These are phyloP conservation scores for Pampus argenteus DNA, from an alignment of 2,797 vertebrate species.

Conservation along the genomic window DNA sequence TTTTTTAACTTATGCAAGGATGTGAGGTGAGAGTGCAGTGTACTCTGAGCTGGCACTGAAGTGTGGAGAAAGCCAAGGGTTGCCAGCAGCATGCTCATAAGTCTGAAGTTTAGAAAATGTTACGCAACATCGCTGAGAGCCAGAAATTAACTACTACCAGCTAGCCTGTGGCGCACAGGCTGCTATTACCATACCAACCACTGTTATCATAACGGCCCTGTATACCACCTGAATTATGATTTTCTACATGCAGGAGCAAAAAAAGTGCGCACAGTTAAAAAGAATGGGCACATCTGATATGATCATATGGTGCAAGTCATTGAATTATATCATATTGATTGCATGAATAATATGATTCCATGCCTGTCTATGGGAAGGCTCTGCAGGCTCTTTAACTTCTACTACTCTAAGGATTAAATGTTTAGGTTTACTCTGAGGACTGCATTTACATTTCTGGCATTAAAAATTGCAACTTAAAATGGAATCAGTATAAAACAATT, in stretches of 20 bases:
- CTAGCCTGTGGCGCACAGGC: conserved; percentile 21
- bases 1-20: not conserved
- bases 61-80: conserved; percentile 6
- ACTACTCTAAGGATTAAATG: not conserved
- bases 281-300: not conserved
- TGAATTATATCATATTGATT: not conserved
- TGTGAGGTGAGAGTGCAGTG: conserved; percentile 3
- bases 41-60: conserved; percentile 2
- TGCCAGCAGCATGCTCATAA: conserved; percentile 11
- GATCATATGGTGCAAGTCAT: not conserved
- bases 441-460: not conserved
- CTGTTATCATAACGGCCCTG: conserved; percentile 32
- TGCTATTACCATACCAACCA: conserved; percentile 31
- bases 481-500: not conserved
- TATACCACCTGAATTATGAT: conserved; percentile 13
- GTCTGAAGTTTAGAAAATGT: conserved; percentile 32
- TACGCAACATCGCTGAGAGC: conserved; percentile 30
- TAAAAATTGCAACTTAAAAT: not conserved
- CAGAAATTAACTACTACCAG: conserved; percentile 24
- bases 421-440: not conserved
- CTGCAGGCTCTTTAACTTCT: not conserved
- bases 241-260: not conserved
- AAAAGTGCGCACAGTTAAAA: not conserved
- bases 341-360: conserved; percentile 2
- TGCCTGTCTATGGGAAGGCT: not conserved